Base-by-base conservation (phyloP, 2,888 invertebrate genomes). In the Serripes groenlandicus region DNA sequence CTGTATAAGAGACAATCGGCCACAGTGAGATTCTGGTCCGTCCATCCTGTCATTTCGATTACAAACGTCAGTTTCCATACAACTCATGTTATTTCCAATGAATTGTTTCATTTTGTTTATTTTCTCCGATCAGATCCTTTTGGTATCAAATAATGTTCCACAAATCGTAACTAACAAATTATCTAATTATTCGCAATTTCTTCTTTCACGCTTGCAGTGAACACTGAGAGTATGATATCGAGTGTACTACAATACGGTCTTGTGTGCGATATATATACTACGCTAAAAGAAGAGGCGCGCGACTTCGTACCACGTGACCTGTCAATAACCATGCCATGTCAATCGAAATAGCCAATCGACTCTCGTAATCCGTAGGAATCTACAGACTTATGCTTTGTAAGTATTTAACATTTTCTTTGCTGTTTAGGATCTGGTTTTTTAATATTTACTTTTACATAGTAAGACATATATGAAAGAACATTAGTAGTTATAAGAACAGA, bases 1-100 rank as follows among this genome's bases (percentile, higher is more conserved):
- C 56, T 90, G 89, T 18, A 90, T 37, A 49, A 91, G 77, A 35
- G 73, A 81, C 56, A 91, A 78, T 3, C 86, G 87, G 32, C 90
- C 91, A 49, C 85, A 80, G 69, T 88, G 88, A 5, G 89, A 78
- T 30, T 89, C 89, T 15, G 85, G 66, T 11, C 87, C 85, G 4
- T 89, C 89, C n/a, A 42, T 15, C 0, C 34, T 37, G 0, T 30
- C 21, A 28, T 60, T 54, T 62, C 76, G 72, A 58, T 75, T 79
- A 28, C 77, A 81, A 66, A 75, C 74, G 32, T 60, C 52, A 18
- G 66, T 68, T 42, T 72, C 56, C 21, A 78, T 52, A 54, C 78
- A 72, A 26, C 26, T 56, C 1, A 70, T 64, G 28, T 49, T 71
- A 11, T 32, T 75, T 52, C 76, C 69, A n/a, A 73, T 74, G 42